phyloP scores from a whole-genome alignment of 2,888 invertebrate species.

The Polyommatus icarus region DNA sequence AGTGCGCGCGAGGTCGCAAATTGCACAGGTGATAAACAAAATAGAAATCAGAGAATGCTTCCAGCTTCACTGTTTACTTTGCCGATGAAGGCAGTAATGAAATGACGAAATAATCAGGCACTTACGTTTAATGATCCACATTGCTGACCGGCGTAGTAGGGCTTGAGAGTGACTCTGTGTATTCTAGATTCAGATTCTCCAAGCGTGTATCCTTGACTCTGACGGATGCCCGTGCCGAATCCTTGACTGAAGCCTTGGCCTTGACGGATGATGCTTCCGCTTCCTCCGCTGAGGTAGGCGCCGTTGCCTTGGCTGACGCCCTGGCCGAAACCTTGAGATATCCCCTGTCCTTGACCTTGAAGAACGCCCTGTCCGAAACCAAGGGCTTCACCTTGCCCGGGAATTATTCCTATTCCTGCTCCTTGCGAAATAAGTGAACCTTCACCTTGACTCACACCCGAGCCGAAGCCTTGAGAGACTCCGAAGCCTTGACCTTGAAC shows the following conservation, averaged over 20 bases:
- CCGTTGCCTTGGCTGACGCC: conserved; percentile 46
- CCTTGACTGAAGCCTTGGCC: conserved; percentile 44
- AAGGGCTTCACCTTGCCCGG: conserved; percentile 46
- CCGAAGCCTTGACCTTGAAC: conserved; percentile 35
- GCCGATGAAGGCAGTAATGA: background rate
- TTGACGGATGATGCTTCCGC: conserved; percentile 36
- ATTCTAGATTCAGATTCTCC: conserved; percentile 52
- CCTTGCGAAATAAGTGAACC: conserved; percentile 37
- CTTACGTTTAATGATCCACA: conserved; percentile 51
- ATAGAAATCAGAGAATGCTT: background rate
- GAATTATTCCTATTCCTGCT: conserved; percentile 40
- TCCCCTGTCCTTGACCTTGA: conserved; percentile 40
- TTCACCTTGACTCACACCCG: conserved; percentile 36
- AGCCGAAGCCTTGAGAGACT: conserved; percentile 36
- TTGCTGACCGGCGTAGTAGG: conserved; percentile 58
- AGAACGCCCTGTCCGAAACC: conserved; percentile 48
- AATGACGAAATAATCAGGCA: background rate
- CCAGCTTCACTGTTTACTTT: background rate
- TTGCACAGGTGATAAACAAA: conserved; percentile 26
- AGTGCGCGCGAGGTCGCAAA: conserved; percentile 15
- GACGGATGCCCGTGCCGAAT: conserved; percentile 43
- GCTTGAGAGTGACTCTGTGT: conserved; percentile 57
- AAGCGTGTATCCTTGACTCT: conserved; percentile 28
- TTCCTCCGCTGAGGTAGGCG: conserved; percentile 38
- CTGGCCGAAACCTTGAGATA: conserved; percentile 46